Percentiles rank a stretch among this genome's conserved stretches.
Evolutionary conservation across 2,888 invertebrate species (phyloP).

Genomic region (Melipona bicolor): DNA sequence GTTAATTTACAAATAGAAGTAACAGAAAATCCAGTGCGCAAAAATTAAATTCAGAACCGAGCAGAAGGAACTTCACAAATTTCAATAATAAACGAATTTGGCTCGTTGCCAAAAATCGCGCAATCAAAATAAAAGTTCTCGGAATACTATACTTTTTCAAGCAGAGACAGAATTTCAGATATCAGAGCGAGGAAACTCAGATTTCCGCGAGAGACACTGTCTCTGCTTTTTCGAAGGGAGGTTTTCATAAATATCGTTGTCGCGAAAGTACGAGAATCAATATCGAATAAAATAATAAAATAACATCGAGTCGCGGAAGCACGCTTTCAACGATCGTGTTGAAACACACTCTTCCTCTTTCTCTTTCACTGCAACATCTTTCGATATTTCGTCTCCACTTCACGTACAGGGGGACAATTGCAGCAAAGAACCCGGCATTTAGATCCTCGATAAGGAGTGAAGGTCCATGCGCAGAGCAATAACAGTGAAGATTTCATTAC

Average conservation of each 20-base stretch:
- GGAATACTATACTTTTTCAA: background rate
- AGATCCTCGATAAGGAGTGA: background rate
- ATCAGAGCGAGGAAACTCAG: background rate
- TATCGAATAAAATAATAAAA: background rate
- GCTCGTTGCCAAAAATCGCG: background rate
- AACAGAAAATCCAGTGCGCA: background rate
- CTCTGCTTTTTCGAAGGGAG: too few species aligned
- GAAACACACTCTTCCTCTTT: too few species aligned
- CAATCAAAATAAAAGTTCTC: background rate
- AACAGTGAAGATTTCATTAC: constrained; percentile 9
- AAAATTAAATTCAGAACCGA: background rate
- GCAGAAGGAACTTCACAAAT: background rate
- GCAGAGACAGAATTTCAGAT: background rate
- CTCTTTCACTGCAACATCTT: background rate
- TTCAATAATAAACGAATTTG: background rate
- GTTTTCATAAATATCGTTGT: background rate
- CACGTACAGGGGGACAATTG: background rate
- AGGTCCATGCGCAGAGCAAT: background rate
- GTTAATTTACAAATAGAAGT: background rate
- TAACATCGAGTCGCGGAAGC: background rate
- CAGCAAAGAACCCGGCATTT: background rate
- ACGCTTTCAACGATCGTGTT: too few species aligned
- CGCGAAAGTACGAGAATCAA: background rate
- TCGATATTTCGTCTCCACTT: background rate
- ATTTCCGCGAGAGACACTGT: background rate